Conservation (phyloP, 2,888 invertebrate species). For the Athrips mouffetella region DNA sequence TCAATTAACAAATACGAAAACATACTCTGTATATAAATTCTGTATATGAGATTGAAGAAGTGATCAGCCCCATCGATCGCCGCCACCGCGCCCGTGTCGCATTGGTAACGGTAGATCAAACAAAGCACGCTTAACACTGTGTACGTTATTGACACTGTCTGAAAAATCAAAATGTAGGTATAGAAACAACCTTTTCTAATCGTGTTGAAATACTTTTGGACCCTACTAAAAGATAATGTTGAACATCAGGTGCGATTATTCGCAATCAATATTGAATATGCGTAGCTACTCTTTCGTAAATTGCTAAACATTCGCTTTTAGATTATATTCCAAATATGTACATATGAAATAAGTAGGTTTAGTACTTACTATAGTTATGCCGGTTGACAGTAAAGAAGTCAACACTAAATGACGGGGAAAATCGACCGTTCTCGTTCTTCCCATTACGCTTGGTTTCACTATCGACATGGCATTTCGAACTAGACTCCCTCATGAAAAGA, state of each 20-base stretch:
- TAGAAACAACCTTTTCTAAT: too few relatives aligned
- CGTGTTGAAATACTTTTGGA: too few relatives aligned
- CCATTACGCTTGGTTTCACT: conserved; percentile 20
- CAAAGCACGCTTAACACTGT: background rate
- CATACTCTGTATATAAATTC: conserved; percentile 44
- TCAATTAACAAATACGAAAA: background rate
- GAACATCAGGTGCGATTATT: too few relatives aligned
- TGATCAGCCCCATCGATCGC: conserved; percentile 22
- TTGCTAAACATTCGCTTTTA: too few relatives aligned
- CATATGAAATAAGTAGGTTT: background rate
- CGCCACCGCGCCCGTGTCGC: background rate
- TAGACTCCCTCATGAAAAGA: conserved; percentile 45
- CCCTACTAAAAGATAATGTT: too few relatives aligned
- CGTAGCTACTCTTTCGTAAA: too few relatives aligned
- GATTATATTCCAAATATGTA: too few relatives aligned
- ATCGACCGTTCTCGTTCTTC: conserved; percentile 4
- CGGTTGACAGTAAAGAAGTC: conserved; percentile 38
- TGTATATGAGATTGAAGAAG: conserved; percentile 37
- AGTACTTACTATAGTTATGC: conserved; percentile 48
- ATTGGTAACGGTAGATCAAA: background rate
- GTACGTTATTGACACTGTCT: background rate
- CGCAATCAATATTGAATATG: too few relatives aligned
- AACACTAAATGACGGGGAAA: conserved; percentile 36
- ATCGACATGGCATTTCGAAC: conserved; percentile 40
- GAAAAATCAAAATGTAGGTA: background rate